Evolutionary conservation across 2,797 vertebrate species (phyloP).

Genomic region (Cyprinella venusta): DNA sequence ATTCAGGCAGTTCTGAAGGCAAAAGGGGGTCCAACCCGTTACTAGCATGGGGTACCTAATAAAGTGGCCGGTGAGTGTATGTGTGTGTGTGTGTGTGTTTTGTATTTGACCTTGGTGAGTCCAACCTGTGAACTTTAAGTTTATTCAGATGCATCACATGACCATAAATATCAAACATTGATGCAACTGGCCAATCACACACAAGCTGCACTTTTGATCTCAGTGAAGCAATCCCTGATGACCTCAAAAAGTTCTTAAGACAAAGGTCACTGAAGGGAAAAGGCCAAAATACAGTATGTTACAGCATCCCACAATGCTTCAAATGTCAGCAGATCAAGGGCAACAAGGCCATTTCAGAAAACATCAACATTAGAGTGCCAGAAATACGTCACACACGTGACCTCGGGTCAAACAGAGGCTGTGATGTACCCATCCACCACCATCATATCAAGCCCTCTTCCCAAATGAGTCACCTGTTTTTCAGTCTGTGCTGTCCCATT

Average conservation of each 20-base stretch:
- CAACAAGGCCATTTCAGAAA: background rate
- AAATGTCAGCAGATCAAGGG: background rate
- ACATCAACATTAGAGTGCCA: background rate
- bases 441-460: slow-evolving; percentile 3
- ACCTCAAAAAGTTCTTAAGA: background rate
- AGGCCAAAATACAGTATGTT: background rate
- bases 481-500: background rate
- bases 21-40: too few species aligned
- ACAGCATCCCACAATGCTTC: background rate
- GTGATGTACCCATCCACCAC: background rate
- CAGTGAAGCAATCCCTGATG: background rate
- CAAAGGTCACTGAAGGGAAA: background rate
- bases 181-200: background rate
- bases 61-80: too few species aligned
- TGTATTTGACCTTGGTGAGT: too few species aligned
- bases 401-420: background rate
- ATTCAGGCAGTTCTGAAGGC: too few species aligned
- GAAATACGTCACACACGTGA: background rate
- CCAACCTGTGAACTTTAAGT: background rate
- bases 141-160: background rate
- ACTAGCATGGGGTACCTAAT: too few species aligned
- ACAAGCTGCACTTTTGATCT: background rate
- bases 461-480: slow-evolving; percentile 24
- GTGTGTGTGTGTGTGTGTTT: too few species aligned
- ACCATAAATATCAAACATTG: background rate